A percentile compares a stretch with the other conserved stretches of the same genome.
phyloP scores from a whole-genome alignment of 2,113 vertebrate species.

The Hypanus sabinus region DNA sequence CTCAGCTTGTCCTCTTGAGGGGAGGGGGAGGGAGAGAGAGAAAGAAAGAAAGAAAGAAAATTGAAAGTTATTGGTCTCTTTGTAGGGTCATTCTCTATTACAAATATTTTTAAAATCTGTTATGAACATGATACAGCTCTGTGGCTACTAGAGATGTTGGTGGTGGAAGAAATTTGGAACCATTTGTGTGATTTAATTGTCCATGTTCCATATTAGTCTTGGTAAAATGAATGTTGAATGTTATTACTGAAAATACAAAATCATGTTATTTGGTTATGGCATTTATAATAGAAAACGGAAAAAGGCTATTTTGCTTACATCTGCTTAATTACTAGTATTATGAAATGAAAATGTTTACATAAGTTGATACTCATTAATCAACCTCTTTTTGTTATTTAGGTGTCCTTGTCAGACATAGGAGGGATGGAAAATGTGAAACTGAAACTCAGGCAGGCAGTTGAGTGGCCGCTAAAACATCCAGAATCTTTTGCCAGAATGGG shows the following conservation, averaged over 20 bases:
- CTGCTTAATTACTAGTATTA: neutral
- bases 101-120: neutral
- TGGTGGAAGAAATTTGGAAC: neutral
- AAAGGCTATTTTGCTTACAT: neutral
- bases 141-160: neutral
- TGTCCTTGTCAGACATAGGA: slow-evolving; percentile 88
- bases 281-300: neutral
- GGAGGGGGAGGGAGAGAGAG: no score
- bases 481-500: slow-evolving; percentile 83
- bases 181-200: neutral
- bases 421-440: slow-evolving; percentile 88
- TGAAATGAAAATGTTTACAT: neutral
- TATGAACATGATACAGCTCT: neutral
- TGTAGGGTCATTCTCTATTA: neutral
- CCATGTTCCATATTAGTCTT: neutral
- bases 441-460: slow-evolving; percentile 87
- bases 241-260: neutral
- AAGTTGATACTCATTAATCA: neutral
- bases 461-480: slow-evolving; percentile 88
- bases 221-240: neutral
- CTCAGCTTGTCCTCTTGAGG: no score
- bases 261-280: neutral
- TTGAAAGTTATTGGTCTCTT: neutral
- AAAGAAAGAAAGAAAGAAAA: neutral
- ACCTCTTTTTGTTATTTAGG: slow-evolving; percentile 54